Percentiles rank a stretch among this genome's conserved stretches.
phyloP scores from a whole-genome alignment of 2,888 invertebrate genomes.

The Girardia tigrina region DNA sequence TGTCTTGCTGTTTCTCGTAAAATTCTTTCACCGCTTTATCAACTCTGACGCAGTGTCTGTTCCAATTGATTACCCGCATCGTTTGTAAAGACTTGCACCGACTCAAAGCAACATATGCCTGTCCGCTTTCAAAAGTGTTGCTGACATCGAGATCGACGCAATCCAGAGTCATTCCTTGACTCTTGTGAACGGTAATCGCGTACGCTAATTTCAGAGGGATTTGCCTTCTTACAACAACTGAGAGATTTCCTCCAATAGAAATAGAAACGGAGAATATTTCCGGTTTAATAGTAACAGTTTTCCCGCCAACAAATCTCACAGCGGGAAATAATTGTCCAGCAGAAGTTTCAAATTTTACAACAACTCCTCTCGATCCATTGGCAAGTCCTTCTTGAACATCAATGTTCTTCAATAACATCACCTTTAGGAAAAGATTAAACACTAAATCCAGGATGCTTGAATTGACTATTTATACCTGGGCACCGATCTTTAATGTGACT shows the following conservation, averaged over 20 bases:
- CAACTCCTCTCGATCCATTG: constrained; percentile 80
- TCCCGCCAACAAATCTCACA: constrained; percentile 34
- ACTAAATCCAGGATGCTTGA: too few species aligned
- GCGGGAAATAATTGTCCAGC: constrained; percentile 33
- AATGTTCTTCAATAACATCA: constrained; percentile 82
- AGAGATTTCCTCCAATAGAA: constrained; percentile 47
- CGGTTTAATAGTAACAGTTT: constrained; percentile 58
- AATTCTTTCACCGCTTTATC: too few species aligned
- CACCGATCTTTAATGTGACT: constrained; percentile 60
- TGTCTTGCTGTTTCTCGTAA: too few species aligned
- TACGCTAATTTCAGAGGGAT: constrained; percentile 79
- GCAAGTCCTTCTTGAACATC: constrained; percentile 71
- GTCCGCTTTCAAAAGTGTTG: too few species aligned
- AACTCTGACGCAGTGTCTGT: too few species aligned
- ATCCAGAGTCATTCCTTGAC: constrained; percentile 78
- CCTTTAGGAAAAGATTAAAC: too few species aligned
- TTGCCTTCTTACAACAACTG: constrained; percentile 57
- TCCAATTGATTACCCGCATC: too few species aligned
- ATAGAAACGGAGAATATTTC: constrained; percentile 64
- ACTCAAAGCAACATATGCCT: too few species aligned
- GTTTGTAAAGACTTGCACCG: too few species aligned
- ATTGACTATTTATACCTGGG: too few species aligned
- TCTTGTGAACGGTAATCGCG: constrained; percentile 95
- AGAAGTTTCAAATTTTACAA: constrained; percentile 62
- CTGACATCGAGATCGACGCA: constrained; percentile 66